phyloP scores from a whole-genome alignment of 2,797 vertebrate species.

The Gymnothorax reevesii region DNA sequence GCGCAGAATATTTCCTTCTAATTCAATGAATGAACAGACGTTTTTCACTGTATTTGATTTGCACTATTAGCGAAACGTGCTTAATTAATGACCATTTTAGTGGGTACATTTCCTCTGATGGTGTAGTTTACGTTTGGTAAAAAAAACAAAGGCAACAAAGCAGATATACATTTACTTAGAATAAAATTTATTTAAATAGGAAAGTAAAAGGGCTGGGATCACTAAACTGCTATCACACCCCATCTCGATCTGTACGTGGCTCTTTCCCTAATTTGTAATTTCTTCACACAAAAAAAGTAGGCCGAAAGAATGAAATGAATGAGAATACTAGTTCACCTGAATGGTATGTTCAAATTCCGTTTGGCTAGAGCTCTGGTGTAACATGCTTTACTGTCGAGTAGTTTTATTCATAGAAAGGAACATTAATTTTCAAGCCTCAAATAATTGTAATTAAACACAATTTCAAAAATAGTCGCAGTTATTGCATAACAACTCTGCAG shows the following conservation, averaged over 20 bases:
- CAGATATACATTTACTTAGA: background rate
- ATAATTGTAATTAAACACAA: background rate
- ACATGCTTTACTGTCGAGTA: background rate
- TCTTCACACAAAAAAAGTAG: background rate
- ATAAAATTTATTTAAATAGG: background rate
- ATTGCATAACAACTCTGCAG: background rate
- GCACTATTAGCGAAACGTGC: background rate
- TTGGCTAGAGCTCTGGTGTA: background rate
- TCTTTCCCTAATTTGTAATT: background rate
- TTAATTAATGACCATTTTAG: background rate
- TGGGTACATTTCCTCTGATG: background rate
- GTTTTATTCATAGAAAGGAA: background rate
- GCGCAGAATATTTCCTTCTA: background rate
- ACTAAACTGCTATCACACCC: background rate
- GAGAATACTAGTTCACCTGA: background rate
- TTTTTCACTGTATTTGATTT: background rate
- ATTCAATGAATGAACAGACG: background rate
- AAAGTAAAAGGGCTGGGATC: background rate
- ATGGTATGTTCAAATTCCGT: background rate
- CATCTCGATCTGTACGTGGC: background rate
- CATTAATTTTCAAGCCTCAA: background rate
- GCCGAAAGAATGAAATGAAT: background rate
- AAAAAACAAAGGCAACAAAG: background rate
- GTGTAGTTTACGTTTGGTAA: background rate
- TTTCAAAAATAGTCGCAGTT: background rate